Evolutionary conservation across 2,797 vertebrate species (phyloP).

Genomic region (Acanthis flammea): DNA sequence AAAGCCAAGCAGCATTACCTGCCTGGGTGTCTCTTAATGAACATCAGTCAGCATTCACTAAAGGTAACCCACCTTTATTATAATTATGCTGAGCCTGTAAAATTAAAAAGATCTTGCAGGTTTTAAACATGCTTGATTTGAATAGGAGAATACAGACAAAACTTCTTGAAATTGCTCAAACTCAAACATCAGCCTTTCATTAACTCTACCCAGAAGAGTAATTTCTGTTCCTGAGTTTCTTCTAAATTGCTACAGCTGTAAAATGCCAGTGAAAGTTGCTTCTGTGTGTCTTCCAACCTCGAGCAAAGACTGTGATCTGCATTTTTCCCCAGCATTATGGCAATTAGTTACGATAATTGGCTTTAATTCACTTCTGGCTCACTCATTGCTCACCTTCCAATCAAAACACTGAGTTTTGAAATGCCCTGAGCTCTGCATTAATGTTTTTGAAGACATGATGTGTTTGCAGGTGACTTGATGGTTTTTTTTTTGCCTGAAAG

Average conservation of each 20-base stretch:
- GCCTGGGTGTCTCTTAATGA: background rate
- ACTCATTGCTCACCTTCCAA: background rate
- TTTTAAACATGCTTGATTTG: background rate
- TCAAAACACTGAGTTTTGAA: constrained; percentile 7
- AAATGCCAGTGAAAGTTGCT: background rate
- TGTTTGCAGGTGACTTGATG: background rate
- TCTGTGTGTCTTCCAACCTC: background rate
- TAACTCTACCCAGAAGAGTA: background rate
- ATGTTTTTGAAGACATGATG: background rate
- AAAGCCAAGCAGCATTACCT: background rate
- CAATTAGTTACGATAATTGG: constrained; percentile 26
- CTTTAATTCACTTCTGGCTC: constrained; percentile 1
- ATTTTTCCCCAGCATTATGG: background rate
- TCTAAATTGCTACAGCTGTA: background rate
- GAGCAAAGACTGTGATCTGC: background rate
- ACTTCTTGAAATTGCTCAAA: background rate
- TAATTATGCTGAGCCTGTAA: background rate
- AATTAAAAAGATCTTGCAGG: background rate
- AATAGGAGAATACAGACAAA: background rate
- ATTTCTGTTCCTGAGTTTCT: background rate
- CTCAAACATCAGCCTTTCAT: background rate
- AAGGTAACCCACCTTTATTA: background rate
- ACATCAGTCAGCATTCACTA: background rate
- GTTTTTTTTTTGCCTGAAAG: background rate
- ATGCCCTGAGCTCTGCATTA: background rate